Evolutionary conservation across 2,888 invertebrate species (phyloP).

Genomic region (Cosmorhoe ocellata): DNA sequence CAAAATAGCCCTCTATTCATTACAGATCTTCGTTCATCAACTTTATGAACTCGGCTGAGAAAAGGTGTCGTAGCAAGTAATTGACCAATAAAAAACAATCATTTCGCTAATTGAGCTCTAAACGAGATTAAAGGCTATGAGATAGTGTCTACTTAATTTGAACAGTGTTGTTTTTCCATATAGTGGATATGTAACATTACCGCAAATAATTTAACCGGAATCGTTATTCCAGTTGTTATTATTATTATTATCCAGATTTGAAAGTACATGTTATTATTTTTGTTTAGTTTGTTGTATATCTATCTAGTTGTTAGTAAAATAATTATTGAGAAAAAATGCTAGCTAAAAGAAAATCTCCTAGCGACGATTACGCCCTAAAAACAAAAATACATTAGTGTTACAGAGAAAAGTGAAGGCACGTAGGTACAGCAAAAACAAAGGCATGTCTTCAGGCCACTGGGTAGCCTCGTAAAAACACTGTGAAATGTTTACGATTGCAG

Average conservation of each 20-base stretch:
- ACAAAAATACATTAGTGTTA: slow-evolving; percentile 16
- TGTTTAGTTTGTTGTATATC: too few relatives aligned
- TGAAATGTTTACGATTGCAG: slow-evolving; percentile 59
- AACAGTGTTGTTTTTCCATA: too few relatives aligned
- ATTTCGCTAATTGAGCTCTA: slow-evolving; percentile 17
- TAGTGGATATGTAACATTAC: too few relatives aligned
- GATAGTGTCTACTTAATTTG: too few relatives aligned
- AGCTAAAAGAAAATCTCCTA: too few relatives aligned
- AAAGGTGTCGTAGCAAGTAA: slow-evolving; percentile 19
- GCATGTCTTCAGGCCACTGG: slow-evolving; percentile 47
- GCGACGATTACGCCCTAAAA: too few relatives aligned
- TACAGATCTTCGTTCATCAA: slow-evolving; percentile 22
- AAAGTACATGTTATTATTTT: too few relatives aligned
- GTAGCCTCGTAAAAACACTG: slow-evolving; percentile 60
- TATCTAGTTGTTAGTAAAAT: too few relatives aligned
- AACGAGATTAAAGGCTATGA: slow-evolving; percentile 13
- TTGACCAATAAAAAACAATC: slow-evolving; percentile 22
- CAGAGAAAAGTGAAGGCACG: slow-evolving; percentile 11
- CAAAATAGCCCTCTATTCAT: slow-evolving; percentile 18
- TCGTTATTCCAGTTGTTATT: too few relatives aligned
- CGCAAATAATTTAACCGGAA: too few relatives aligned
- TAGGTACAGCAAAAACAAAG: slow-evolving; percentile 34
- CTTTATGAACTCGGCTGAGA: slow-evolving; percentile 10
- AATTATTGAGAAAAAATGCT: too few relatives aligned
- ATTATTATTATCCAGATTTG: too few relatives aligned